phyloP scores from a whole-genome alignment of 1,140 invertebrate species.

The Leptinotarsa lineolata region DNA sequence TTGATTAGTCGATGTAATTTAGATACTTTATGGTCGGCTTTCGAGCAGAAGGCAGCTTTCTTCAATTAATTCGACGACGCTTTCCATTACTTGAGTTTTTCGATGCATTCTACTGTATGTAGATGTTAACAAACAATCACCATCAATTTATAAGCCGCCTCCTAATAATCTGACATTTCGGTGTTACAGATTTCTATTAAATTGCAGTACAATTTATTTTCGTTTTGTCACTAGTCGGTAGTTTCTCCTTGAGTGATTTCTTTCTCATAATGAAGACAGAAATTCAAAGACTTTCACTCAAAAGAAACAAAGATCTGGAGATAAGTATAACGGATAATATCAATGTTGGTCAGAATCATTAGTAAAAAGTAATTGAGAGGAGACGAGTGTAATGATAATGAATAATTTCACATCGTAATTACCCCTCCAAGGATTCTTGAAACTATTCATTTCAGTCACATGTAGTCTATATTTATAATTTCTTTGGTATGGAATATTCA shows the following conservation, averaged over 20 bases:
- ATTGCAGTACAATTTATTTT: not conserved
- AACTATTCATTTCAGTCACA: no score
- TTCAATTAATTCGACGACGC: no score
- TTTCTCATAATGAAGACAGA: not conserved
- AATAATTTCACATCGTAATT: no score
- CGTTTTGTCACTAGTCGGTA: not conserved
- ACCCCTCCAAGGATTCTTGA: no score
- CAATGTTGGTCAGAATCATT: not conserved
- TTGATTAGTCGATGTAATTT: no score
- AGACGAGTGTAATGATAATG: no score
- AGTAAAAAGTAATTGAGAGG: not conserved
- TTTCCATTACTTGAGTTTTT: not conserved
- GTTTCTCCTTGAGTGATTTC: not conserved
- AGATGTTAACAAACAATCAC: not conserved
- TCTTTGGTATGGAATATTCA: no score
- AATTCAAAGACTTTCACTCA: not conserved
- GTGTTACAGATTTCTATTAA: slow-evolving; percentile 3
- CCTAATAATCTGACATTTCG: not conserved
- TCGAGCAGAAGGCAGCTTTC: no score
- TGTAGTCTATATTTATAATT: no score
- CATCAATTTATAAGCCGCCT: not conserved
- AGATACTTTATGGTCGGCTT: no score
- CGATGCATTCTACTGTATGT: not conserved
- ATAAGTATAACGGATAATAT: not conserved
- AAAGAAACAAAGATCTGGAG: not conserved